Base-by-base conservation (phyloP, 2,888 invertebrate genomes). In the Apamea epomidion region DNA sequence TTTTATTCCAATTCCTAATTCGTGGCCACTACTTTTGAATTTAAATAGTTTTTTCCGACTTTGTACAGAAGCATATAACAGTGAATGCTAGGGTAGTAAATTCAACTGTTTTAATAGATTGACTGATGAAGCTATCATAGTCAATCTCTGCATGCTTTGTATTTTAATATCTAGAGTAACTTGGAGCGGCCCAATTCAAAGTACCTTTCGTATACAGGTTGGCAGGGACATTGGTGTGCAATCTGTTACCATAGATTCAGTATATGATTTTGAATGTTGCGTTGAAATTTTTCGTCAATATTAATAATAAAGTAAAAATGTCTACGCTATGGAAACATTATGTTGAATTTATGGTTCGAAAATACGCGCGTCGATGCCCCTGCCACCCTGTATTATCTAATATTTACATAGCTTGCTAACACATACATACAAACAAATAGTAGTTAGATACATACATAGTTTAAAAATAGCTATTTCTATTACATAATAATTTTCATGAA, bases 171-270 rank as follows among this genome's bases (percentile, higher is more conserved):
- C 37, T 42, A 14, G 5, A 75, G 48, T 25, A 76, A 65, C 5
- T 54, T 60, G 5, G 7, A 62, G 78, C 70, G 84, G 37, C 80
- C 87, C 85, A 75, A 83, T 87, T 54, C 80, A 21, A 45, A 60
- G 7, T 73, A 70, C 7, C 8, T 65, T 54, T 25, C 45, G 37
- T 58, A 37, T 32, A 58, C 25, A 58, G 25, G 58, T 0, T n/a
- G n/a, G 58, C 12, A n/a, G 12, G 10, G 4, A 58, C 12, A 25
- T 25, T 12, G 12, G 3, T 3, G 3, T 8, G 25, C 3, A 58
- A n/a, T 10, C 58, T 58, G 58, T 58, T 51, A 58, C 3, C 58
- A 25, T 58, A 4, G 12, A n/a, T 58, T 12, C 25, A n/a, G 12
- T 12, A n/a, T 4, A 12, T n/a, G 25, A 10, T 8, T 25, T 12